phyloP scores from a whole-genome alignment of 2,797 vertebrate species.

The Oreochromis grahami region DNA sequence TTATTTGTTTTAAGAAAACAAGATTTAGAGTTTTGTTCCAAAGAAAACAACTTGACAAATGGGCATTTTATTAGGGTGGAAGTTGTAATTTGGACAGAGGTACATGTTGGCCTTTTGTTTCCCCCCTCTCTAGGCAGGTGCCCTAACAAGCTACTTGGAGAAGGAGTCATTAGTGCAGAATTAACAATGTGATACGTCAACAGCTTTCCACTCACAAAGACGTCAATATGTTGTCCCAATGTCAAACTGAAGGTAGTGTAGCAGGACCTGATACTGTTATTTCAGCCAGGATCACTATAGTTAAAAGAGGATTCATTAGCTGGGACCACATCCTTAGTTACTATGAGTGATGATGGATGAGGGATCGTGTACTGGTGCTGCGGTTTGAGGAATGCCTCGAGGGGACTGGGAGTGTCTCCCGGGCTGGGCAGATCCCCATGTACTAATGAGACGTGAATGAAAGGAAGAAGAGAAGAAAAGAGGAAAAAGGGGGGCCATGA shows the following conservation, averaged over 20 bases:
- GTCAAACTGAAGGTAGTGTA: not conserved
- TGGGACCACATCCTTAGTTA: not conserved
- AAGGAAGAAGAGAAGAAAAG: not conserved
- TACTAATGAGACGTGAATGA: not conserved
- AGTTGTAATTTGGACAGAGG: not conserved
- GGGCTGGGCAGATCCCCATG: not conserved
- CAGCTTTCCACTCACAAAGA: not conserved
- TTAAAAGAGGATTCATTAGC: not conserved
- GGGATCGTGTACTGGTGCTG: not conserved
- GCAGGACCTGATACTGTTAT: not conserved
- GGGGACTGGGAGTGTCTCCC: not conserved
- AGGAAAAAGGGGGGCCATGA: rapidly evolving
- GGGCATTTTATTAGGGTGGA: not conserved
- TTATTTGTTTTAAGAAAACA: not conserved
- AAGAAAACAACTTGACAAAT: not conserved
- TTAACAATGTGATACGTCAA: not conserved
- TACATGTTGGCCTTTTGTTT: not conserved
- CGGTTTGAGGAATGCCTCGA: not conserved
- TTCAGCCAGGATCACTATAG: not conserved
- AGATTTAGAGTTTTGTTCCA: not conserved
- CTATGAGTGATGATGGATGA: not conserved
- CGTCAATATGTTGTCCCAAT: not conserved
- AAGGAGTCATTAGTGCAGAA: not conserved
- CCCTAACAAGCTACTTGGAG: not conserved
- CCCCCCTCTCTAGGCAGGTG: not conserved